Conservation (phyloP, 2,888 invertebrate genomes). For the Ornithoptera alexandrae region DNA sequence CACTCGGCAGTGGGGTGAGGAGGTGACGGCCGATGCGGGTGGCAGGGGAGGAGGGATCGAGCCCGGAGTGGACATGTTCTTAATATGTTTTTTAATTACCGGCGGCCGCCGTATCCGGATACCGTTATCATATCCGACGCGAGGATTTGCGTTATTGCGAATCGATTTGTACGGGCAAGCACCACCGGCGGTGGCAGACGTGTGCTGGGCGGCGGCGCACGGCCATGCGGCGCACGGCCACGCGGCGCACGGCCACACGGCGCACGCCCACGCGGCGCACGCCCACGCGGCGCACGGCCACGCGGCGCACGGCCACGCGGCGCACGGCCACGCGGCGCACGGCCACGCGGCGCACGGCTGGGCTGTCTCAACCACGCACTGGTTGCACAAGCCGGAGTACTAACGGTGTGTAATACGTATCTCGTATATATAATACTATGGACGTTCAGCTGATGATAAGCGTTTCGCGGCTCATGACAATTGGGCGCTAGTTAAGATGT, state of each 20-base stretch:
- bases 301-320: background rate
- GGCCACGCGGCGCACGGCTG: background rate
- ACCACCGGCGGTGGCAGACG: background rate
- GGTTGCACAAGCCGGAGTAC: too few species aligned
- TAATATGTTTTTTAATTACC: constrained; percentile 73
- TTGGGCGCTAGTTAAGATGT: too few species aligned
- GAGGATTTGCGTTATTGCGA: constrained; percentile 51
- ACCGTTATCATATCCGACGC: constrained; percentile 51
- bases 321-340: background rate
- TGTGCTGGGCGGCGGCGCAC: background rate
- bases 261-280: too few species aligned
- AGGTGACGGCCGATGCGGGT: background rate
- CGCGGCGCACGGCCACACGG: background rate
- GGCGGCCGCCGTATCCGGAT: constrained; percentile 11
- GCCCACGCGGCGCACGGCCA: background rate
- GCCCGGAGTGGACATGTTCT: constrained; percentile 38
- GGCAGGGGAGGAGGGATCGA: background rate
- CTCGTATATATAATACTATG: too few species aligned
- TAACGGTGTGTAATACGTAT: too few species aligned
- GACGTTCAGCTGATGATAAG: too few species aligned
- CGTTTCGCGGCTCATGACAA: too few species aligned
- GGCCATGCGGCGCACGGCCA: background rate
- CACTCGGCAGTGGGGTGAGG: constrained; percentile 3
- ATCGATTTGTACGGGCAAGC: constrained; percentile 51
- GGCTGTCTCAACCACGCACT: too few species aligned